Conservation (phyloP, 1,140 invertebrate species). For the Drosophila saltans region DNA sequence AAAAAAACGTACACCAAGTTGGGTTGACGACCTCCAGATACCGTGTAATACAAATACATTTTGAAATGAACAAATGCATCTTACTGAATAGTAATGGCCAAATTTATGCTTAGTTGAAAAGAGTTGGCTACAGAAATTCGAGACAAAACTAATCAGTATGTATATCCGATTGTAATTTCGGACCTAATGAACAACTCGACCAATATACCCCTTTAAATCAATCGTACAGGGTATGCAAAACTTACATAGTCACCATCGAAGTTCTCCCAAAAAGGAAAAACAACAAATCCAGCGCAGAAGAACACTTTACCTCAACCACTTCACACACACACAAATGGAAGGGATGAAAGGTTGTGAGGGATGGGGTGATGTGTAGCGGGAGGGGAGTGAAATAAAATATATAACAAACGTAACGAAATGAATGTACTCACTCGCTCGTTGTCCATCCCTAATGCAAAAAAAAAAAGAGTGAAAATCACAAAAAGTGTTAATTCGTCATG, state of each 20-base stretch:
- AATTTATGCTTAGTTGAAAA: too few species aligned
- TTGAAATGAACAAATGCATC: not conserved
- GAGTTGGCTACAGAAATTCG: too few species aligned
- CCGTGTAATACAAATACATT: not conserved
- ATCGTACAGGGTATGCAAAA: slow-evolving; percentile 16
- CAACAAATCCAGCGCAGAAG: slow-evolving; percentile 30
- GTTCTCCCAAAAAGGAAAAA: slow-evolving; percentile 26
- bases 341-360: slow-evolving; percentile 1
- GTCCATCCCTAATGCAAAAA: slow-evolving; percentile 31
- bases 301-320: slow-evolving; percentile 52
- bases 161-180: too few species aligned
- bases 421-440: slow-evolving; percentile 24
- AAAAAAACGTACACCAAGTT: not conserved
- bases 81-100: too few species aligned
- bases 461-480: slow-evolving; percentile 28
- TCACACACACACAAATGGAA: slow-evolving; percentile 18
- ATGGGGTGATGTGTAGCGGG: slow-evolving; percentile 2
- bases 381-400: slow-evolving; percentile 42
- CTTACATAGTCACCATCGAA: slow-evolving; percentile 49
- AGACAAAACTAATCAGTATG: too few species aligned
- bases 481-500: slow-evolving; percentile 70
- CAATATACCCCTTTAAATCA: too few species aligned
- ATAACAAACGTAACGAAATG: slow-evolving; percentile 66
- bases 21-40: not conserved
- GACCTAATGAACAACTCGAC: too few species aligned